Evolutionary conservation across 1,140 invertebrate genomes (phyloP).

Genomic region (Philaenus spumarius): DNA sequence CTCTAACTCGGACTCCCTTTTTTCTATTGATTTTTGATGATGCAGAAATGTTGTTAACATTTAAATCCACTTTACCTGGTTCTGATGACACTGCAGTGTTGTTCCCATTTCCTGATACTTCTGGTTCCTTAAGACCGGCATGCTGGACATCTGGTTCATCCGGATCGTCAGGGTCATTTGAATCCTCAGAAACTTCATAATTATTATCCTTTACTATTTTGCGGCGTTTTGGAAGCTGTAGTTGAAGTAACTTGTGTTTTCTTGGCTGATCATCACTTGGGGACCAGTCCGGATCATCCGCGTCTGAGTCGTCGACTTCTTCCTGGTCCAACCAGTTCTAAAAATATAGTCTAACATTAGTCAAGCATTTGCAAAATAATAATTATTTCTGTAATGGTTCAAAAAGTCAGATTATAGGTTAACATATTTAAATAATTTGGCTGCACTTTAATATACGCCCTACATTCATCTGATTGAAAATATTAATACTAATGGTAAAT

Average conservation of each 20-base stretch:
- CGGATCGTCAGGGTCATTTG: conserved; percentile 18
- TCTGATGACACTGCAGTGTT: conserved; percentile 9
- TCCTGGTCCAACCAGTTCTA: too few relatives aligned
- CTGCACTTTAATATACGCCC: too few relatives aligned
- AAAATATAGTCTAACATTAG: too few relatives aligned
- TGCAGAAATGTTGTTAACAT: conserved; percentile 9
- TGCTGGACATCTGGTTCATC: conserved; percentile 28
- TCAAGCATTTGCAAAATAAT: too few relatives aligned
- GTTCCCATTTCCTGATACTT: conserved; percentile 22
- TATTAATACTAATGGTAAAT: too few relatives aligned
- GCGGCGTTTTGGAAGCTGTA: conserved; percentile 8
- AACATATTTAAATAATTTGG: too few relatives aligned
- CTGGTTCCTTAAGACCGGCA: conserved; percentile 12
- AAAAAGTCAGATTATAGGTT: too few relatives aligned
- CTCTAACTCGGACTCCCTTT: conserved; percentile 14
- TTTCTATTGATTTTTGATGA: conserved; percentile 20
- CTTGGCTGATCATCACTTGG: too few relatives aligned
- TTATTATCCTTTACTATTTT: conserved; percentile 8
- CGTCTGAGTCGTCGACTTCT: too few relatives aligned
- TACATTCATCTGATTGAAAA: too few relatives aligned
- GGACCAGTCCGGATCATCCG: too few relatives aligned
- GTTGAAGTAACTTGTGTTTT: conserved; percentile 17
- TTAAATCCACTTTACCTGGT: conserved; percentile 9
- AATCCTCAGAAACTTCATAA: not conserved
- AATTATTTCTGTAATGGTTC: too few relatives aligned